Conservation (phyloP, 2,113 vertebrate species). For the Alexandromys fortis region DNA sequence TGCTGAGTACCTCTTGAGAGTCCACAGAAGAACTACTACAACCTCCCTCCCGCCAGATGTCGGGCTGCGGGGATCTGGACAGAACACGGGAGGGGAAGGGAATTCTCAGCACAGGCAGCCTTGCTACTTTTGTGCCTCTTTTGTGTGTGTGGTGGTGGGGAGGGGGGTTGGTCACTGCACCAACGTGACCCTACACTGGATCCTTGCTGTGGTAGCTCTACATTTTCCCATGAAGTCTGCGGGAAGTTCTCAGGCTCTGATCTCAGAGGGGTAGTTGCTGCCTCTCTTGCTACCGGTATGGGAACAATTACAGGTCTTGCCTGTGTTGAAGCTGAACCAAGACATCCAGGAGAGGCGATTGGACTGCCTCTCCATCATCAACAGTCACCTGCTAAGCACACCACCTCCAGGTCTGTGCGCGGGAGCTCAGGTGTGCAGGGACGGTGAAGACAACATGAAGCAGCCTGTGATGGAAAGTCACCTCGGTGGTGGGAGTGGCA, state of each 20-base stretch:
- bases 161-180: too few relatives aligned
- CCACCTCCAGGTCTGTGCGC: background rate
- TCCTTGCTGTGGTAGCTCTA: too few relatives aligned
- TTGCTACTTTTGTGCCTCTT: background rate
- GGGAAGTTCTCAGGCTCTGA: background rate
- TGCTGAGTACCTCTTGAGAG: fast-evolving
- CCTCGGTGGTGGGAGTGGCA: background rate
- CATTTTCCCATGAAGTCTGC: too few relatives aligned
- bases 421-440: background rate
- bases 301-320: background rate
- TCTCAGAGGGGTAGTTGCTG: background rate
- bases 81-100: too few relatives aligned
- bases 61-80: background rate
- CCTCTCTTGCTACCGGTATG: background rate
- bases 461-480: too few relatives aligned
- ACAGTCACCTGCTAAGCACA: background rate
- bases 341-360: background rate
- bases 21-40: background rate
- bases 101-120: background rate
- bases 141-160: fast-evolving
- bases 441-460: background rate
- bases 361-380: too few relatives aligned
- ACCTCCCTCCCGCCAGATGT: fast-evolving
- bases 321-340: background rate
- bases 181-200: fast-evolving